Evolutionary conservation across 2,888 invertebrate species (phyloP), one percentile per base, ranked within the genome.

Genomic region (Lycocerus yunnanus): DNA sequence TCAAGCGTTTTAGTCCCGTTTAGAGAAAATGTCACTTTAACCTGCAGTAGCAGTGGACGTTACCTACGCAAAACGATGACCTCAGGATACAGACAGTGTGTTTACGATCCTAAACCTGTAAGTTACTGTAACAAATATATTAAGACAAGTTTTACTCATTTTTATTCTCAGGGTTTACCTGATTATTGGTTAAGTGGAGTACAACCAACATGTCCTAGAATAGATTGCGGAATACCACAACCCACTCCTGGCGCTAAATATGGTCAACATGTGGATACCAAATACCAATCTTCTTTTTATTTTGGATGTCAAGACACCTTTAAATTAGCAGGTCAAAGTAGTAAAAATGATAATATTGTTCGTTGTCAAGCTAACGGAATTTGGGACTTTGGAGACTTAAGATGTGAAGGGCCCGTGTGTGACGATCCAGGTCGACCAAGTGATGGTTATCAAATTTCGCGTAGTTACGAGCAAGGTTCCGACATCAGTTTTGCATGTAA

Each of bases 261-360:
- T 83, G 97, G 97, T 1, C 93, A 94, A 86, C 94, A 93, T 82
- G 89, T 92, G 13, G 97, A 97, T 84, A 97, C 97, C 0, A 94
- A 93, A 87, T 97, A 93, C 84, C 96, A 97, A 87, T 95, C 97
- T 43, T 96, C 95, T 3, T 97, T 98, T 89, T 97, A 95, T 89
- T 98, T 98, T 85, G 97, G 97, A 43, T 98, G 98, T 83, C 96
- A 97, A 88, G 96, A 97, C 78, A 98, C 98, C 0, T 98, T 98
- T 85, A 96, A 96, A 84, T 89, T 97, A 14, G 96, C 96, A 15
- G 97, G 97, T 2, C 96, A 97, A 88, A 96, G 97, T 1, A 94
- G 93, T 78, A 93, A 94, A 81, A 94, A 97, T 80, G 97, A 98
- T 83, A 96, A 96, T 84, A 94, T 95, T 11, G 98, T 99, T 0